These are phyloP conservation scores for Mythimna pallens DNA, from an alignment of 2,888 invertebrate species.

Conservation along the genomic window DNA sequence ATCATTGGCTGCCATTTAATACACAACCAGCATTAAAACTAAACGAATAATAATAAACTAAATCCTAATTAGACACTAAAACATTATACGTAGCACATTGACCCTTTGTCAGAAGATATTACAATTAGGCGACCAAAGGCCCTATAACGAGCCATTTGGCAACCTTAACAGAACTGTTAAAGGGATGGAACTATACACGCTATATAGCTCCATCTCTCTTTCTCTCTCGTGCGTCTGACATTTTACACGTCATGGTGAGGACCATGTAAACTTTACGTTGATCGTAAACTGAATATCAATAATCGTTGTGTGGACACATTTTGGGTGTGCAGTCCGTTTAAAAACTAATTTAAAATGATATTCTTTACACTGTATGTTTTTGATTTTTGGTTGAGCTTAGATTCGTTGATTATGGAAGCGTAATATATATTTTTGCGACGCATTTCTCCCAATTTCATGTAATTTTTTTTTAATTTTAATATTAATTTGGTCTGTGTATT, in stretches of 20 bases:
- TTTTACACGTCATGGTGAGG: too few relatives aligned
- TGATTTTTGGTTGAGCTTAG: constrained; percentile 27
- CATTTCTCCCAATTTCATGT: too few relatives aligned
- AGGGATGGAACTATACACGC: too few relatives aligned
- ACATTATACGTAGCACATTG: constrained; percentile 47
- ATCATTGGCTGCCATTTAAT: constrained; percentile 20
- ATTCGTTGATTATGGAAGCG: constrained; percentile 35
- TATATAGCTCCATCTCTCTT: too few relatives aligned
- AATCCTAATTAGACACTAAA: constrained; percentile 41
- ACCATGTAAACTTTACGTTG: constrained; percentile 12
- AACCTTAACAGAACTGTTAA: too few relatives aligned
- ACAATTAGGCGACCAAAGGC: constrained; percentile 41
- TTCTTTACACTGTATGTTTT: constrained; percentile 27
- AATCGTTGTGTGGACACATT: constrained; percentile 49
- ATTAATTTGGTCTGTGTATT: too few relatives aligned
- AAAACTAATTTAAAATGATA: constrained; percentile 44
- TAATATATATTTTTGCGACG: neutral
- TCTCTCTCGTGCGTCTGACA: too few relatives aligned
- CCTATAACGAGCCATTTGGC: too few relatives aligned
- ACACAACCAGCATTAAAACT: constrained; percentile 24
- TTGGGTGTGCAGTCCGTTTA: constrained; percentile 28
- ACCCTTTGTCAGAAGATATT: constrained; percentile 38
- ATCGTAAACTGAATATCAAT: constrained; percentile 51
- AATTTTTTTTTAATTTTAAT: too few relatives aligned
- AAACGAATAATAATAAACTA: constrained; percentile 56